Evolutionary conservation across 2,113 vertebrate species (phyloP).

Genomic region (Spermophilus dauricus): DNA sequence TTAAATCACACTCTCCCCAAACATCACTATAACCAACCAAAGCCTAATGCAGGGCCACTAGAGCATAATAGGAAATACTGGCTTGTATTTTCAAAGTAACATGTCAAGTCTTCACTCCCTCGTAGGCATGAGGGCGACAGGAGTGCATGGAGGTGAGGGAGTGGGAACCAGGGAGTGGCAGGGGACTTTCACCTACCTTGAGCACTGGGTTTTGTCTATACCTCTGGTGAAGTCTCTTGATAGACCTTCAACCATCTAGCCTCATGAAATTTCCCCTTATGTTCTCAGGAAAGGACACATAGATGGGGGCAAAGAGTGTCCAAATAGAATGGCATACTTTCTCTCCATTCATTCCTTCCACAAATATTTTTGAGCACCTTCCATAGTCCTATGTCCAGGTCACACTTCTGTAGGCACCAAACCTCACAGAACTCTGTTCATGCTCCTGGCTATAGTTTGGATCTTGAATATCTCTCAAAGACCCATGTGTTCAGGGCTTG

Average conservation of each 20-base stretch:
- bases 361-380: not conserved
- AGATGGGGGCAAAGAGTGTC: not conserved
- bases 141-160: not conserved
- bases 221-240: not conserved
- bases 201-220: not conserved
- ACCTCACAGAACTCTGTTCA: not conserved
- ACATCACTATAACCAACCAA: slow-evolving; percentile 59
- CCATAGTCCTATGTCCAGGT: not conserved
- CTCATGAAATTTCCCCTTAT: not conserved
- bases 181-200: no score
- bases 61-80: slow-evolving; percentile 14
- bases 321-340: not conserved
- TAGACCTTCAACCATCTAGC: not conserved
- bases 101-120: not conserved
- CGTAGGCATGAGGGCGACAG: not conserved
- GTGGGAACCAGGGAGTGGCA: rapidly evolving
- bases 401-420: not conserved
- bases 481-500: not conserved
- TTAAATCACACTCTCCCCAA: slow-evolving; percentile 47
- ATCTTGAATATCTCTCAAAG: not conserved
- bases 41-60: not conserved
- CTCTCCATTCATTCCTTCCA: not conserved
- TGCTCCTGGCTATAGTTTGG: not conserved
- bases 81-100: not conserved
- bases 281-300: not conserved